phyloP scores from a whole-genome alignment of 2,113 vertebrate species.

The Hippocampus guttulatus region DNA sequence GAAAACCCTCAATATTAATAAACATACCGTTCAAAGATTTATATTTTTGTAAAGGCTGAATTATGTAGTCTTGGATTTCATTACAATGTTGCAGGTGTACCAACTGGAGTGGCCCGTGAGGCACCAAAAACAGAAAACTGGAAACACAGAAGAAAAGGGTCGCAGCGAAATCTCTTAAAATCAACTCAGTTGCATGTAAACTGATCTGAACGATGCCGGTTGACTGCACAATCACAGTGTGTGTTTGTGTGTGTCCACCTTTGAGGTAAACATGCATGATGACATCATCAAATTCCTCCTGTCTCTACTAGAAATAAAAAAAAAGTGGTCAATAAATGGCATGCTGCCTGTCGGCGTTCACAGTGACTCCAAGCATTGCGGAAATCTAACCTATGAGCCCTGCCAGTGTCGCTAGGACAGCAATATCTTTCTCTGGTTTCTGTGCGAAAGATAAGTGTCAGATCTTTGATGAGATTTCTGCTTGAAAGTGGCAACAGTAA shows the following conservation, averaged over 20 bases:
- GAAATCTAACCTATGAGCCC: background rate
- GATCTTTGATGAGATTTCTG: background rate
- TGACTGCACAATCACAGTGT: constrained; percentile 47
- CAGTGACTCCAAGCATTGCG: background rate
- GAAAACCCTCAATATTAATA: background rate
- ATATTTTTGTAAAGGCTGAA: background rate
- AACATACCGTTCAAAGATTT: background rate
- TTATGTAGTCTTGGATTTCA: background rate
- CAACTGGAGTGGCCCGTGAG: background rate
- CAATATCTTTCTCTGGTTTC: background rate
- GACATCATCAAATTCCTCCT: constrained; percentile 1
- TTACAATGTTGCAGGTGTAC: background rate
- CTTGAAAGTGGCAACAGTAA: background rate
- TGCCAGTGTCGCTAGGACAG: background rate
- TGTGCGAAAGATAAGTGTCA: background rate
- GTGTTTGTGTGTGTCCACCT: background rate
- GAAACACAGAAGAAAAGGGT: background rate
- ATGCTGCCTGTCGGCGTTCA: background rate
- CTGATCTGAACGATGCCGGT: constrained; percentile 51
- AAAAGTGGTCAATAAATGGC: background rate
- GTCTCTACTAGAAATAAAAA: background rate
- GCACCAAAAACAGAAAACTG: background rate
- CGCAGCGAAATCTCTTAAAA: background rate
- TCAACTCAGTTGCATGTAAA: background rate
- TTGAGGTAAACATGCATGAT: constrained; percentile 22